Conservation (phyloP, 2,888 invertebrate species). For the Lacanobia wlatinum region DNA sequence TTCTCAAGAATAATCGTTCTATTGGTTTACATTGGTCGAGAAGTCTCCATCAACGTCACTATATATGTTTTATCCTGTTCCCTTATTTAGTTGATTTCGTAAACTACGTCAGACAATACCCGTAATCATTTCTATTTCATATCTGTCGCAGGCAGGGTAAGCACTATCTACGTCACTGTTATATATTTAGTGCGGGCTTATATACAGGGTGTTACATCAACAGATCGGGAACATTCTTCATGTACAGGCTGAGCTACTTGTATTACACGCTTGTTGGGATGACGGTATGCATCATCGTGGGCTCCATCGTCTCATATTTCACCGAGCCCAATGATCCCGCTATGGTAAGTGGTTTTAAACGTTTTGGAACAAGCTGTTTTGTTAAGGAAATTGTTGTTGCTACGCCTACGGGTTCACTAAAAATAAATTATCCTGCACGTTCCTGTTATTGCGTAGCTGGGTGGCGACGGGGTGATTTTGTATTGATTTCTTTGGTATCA, state of each 20-base stretch:
- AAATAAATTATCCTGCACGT: conserved; percentile 11
- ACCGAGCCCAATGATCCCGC: conserved; percentile 92
- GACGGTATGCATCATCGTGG: conserved; percentile 92
- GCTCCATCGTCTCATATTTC: conserved; percentile 92
- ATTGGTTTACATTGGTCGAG: background rate
- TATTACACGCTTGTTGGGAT: conserved; percentile 95
- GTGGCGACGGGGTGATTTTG: background rate
- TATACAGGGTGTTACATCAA: conserved; percentile 48
- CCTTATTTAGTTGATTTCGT: background rate
- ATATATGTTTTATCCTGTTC: conserved; percentile 11
- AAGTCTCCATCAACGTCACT: background rate
- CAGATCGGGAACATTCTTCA: conserved; percentile 91
- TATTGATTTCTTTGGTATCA: background rate
- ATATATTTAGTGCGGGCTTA: conserved; percentile 25
- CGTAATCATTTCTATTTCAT: background rate
- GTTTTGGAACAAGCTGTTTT: conserved; percentile 42
- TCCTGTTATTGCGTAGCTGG: background rate
- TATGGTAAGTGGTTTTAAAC: conserved; percentile 78
- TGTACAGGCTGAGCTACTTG: conserved; percentile 94
- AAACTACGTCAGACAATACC: background rate
- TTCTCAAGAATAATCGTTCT: background rate
- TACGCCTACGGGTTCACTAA: conserved; percentile 23
- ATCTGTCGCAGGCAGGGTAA: background rate
- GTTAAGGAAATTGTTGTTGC: conserved; percentile 17
- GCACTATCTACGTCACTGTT: background rate